A percentile compares a stretch with the other conserved stretches of the same genome.
Evolutionary conservation across 1,140 invertebrate genomes (phyloP).

Genomic region (Telenomus remus): DNA sequence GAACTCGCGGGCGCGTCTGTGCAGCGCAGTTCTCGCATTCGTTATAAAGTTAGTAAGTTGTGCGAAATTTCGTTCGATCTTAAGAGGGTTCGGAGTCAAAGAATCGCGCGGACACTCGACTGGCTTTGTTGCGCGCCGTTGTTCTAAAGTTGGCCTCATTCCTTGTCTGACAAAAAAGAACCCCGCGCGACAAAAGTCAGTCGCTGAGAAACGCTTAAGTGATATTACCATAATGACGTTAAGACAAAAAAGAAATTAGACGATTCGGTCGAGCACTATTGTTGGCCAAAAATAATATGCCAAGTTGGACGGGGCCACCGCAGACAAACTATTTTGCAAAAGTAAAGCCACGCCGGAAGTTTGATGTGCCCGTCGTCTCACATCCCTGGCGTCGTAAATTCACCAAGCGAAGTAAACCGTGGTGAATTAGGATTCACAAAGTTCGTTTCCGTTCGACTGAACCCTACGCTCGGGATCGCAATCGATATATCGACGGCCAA

Average conservation of each 20-base stretch:
- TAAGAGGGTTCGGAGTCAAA: constrained; percentile 32
- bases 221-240: constrained; percentile 18
- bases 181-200: too few species aligned
- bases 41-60: constrained; percentile 44
- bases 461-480: constrained; percentile 23
- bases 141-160: constrained; percentile 5
- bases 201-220: too few species aligned
- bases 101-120: constrained; percentile 29
- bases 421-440: constrained; percentile 55
- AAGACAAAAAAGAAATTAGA: constrained; percentile 11
- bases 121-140: constrained; percentile 8
- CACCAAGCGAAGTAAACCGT: constrained; percentile 44
- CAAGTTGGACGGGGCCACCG: constrained; percentile 22
- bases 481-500: too few species aligned
- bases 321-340: constrained; percentile 37
- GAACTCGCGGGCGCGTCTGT: constrained; percentile 15
- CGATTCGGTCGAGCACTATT: too few species aligned
- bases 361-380: constrained; percentile 54
- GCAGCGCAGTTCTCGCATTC: constrained; percentile 38
- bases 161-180: constrained; percentile 4
- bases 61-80: constrained; percentile 43
- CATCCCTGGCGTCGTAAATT: constrained; percentile 42
- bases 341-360: constrained; percentile 45
- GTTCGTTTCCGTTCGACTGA: constrained; percentile 54
- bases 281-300: constrained; percentile 26